Evolutionary conservation across 2,888 invertebrate species (phyloP).

Genomic region (Rosalia funebris): DNA sequence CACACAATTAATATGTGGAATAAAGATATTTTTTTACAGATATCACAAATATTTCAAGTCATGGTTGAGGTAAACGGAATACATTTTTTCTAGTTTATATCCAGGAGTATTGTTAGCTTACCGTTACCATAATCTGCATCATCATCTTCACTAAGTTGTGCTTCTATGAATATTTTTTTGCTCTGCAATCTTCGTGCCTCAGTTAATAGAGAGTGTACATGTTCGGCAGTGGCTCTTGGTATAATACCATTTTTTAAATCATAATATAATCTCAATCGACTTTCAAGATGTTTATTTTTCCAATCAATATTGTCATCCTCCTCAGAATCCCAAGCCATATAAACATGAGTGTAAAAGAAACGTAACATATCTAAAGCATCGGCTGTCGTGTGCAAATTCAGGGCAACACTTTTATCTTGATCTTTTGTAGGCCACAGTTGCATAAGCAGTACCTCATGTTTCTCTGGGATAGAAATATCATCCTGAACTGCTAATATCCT

Average conservation of each 20-base stretch:
- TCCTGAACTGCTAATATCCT: slow-evolving; percentile 74
- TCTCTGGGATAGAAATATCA: slow-evolving; percentile 70
- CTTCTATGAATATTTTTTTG: slow-evolving; percentile 64
- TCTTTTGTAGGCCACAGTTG: slow-evolving; percentile 74
- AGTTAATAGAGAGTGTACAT: slow-evolving; percentile 66
- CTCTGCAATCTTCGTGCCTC: slow-evolving; percentile 68
- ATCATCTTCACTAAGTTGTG: slow-evolving; percentile 55
- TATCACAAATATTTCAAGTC: not conserved
- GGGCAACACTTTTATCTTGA: slow-evolving; percentile 68
- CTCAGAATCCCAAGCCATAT: slow-evolving; percentile 79
- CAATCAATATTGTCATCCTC: slow-evolving; percentile 71
- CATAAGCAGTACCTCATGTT: slow-evolving; percentile 69
- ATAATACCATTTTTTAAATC: slow-evolving; percentile 69
- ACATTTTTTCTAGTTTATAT: too few relatives aligned
- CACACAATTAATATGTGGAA: not conserved
- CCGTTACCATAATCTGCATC: slow-evolving; percentile 37
- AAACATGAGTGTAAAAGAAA: slow-evolving; percentile 73
- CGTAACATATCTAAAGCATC: slow-evolving; percentile 73
- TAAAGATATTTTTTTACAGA: not conserved
- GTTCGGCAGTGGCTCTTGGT: slow-evolving; percentile 65
- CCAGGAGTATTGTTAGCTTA: too few relatives aligned
- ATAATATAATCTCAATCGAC: slow-evolving; percentile 64
- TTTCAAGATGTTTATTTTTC: slow-evolving; percentile 67
- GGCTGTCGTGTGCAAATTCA: slow-evolving; percentile 71
- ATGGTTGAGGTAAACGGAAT: too few relatives aligned